Conservation (phyloP, 2,888 invertebrate genomes). For the Yponomeuta sedellus region DNA sequence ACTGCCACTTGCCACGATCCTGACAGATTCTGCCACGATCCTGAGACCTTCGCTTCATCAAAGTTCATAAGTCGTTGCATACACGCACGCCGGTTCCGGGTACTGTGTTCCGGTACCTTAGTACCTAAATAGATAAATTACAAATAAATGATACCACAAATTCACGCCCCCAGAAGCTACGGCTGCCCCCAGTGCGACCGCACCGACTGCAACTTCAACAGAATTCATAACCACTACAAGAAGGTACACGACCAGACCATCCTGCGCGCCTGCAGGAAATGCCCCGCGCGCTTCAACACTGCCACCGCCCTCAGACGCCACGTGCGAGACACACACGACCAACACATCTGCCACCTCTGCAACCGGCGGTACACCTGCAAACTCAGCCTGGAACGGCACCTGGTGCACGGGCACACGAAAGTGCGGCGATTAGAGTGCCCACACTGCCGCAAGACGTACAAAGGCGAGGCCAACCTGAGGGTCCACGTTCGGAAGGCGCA, state of each 20-base stretch:
- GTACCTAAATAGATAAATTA: no score
- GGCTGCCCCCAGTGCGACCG: neutral
- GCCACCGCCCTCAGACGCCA: neutral
- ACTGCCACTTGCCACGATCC: no score
- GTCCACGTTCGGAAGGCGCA: neutral
- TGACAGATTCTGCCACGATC: no score
- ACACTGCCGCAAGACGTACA: neutral
- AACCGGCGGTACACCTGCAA: neutral
- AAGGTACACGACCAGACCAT: neutral
- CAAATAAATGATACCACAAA: no score
- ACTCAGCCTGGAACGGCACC: neutral
- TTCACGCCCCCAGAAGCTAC: neutral
- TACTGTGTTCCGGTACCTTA: no score
- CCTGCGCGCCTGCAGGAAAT: neutral
- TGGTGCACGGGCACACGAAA: neutral
- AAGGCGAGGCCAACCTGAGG: neutral
- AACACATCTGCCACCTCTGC: neutral
- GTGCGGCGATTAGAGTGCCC: neutral
- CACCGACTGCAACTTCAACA: neutral
- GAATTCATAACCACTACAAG: neutral
- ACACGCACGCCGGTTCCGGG: no score
- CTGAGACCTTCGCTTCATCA: no score
- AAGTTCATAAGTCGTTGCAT: no score
- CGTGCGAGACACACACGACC: neutral
- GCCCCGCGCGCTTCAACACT: neutral